These are phyloP conservation scores for Copidosoma floridanum DNA, from an alignment of 1,140 invertebrate genomes.

Conservation along the genomic window DNA sequence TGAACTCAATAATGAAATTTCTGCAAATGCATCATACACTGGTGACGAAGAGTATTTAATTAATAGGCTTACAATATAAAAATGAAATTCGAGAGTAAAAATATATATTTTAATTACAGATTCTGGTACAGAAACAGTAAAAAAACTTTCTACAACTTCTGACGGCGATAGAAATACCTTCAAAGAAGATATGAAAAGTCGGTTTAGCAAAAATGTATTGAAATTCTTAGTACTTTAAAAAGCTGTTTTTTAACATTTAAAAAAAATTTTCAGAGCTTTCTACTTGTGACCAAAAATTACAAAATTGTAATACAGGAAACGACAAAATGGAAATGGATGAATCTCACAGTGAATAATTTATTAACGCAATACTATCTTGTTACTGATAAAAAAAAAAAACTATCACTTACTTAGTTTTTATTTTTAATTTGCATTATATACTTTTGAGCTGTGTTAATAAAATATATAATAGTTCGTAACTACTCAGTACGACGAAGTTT, in stretches of 20 bases:
- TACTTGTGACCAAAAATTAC: neutral
- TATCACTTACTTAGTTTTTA: too few relatives aligned
- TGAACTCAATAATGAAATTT: conserved; percentile 14
- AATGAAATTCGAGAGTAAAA: neutral
- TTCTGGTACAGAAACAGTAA: conserved; percentile 48
- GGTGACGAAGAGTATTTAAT: neutral
- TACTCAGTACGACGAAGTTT: too few relatives aligned
- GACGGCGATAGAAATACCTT: conserved; percentile 25
- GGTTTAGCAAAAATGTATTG: neutral
- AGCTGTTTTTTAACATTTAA: neutral
- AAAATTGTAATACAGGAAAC: conserved; percentile 6
- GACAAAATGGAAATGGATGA: conserved; percentile 23
- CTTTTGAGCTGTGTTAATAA: too few relatives aligned
- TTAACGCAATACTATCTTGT: too few relatives aligned
- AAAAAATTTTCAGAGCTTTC: conserved; percentile 1
- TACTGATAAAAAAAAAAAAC: too few relatives aligned
- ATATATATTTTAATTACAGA: conserved; percentile 32
- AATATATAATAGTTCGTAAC: too few relatives aligned
- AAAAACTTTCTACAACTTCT: conserved; percentile 35
- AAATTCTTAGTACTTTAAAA: neutral
- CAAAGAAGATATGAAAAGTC: conserved; percentile 3
- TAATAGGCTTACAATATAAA: neutral
- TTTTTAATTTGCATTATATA: too few relatives aligned
- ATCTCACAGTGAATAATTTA: conserved; percentile 11
- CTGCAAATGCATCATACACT: neutral